phyloP scores from a whole-genome alignment of 2,888 invertebrate species.

The Drosophila vallismaia region DNA sequence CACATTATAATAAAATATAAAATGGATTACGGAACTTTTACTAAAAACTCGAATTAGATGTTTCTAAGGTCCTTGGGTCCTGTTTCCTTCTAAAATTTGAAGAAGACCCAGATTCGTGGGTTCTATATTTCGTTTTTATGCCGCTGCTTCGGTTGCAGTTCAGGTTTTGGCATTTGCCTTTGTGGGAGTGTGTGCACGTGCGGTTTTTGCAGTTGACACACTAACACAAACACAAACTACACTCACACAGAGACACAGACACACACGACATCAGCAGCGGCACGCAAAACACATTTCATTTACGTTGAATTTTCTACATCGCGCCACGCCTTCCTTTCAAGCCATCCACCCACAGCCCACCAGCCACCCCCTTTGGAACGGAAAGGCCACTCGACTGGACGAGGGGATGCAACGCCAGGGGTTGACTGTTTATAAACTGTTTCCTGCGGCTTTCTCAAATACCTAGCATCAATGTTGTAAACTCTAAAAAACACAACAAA shows the following conservation, averaged over 20 bases:
- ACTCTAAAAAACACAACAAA: conserved; percentile 6
- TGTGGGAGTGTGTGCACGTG: conserved; percentile 52
- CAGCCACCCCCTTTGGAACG: not conserved
- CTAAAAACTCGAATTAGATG: no score
- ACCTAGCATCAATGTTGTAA: conserved; percentile 58
- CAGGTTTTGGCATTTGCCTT: conserved; percentile 60
- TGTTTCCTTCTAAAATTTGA: no score
- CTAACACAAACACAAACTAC: conserved; percentile 56
- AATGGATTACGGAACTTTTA: no score
- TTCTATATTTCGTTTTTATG: conserved; percentile 27
- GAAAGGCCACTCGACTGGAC: not conserved
- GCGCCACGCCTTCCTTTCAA: conserved; percentile 10
- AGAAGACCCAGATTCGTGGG: not conserved
- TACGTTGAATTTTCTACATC: conserved; percentile 72
- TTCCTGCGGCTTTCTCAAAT: conserved; percentile 59
- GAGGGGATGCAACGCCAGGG: not conserved
- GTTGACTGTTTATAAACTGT: conserved; percentile 61
- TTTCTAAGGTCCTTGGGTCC: no score
- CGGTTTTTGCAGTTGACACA: conserved; percentile 77
- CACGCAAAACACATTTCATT: conserved; percentile 76
- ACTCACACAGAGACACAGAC: conserved; percentile 15
- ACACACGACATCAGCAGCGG: conserved; percentile 45
- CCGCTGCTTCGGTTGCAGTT: conserved; percentile 44
- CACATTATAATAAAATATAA: no score
- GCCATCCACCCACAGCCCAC: not conserved